These are phyloP conservation scores for Steatocranus sp. DNA, from an alignment of 2,797 vertebrate species.

Conservation along the genomic window DNA sequence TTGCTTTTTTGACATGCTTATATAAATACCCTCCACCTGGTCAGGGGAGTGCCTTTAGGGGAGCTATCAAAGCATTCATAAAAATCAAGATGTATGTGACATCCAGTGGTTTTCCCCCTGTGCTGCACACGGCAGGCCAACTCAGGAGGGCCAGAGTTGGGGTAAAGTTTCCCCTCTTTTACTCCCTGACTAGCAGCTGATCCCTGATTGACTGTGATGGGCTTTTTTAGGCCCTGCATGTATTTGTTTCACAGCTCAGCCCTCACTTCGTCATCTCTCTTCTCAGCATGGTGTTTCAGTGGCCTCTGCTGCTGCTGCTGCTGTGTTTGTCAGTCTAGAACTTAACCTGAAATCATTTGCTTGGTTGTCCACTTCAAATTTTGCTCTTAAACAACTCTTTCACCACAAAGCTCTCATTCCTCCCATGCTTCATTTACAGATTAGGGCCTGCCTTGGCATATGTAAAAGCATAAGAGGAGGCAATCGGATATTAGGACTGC, in stretches of 20 bases:
- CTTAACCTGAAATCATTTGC: constrained; percentile 27
- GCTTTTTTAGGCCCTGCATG: constrained; percentile 67
- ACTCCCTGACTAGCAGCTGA: constrained; percentile 64
- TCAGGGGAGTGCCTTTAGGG: constrained; percentile 70
- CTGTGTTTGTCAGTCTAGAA: constrained; percentile 43
- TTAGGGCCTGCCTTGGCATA: constrained; percentile 15
- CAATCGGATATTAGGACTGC: constrained; percentile 45
- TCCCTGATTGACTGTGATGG: constrained; percentile 77
- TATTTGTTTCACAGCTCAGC: constrained; percentile 64
- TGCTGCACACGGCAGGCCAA: constrained; percentile 61
- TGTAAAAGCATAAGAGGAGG: constrained; percentile 37
- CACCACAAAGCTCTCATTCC: constrained; percentile 21
- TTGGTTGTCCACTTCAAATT: constrained; percentile 31
- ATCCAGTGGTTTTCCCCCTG: constrained; percentile 67
- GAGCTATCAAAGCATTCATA: constrained; percentile 78
- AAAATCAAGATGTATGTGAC: constrained; percentile 79
- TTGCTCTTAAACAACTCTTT: constrained; percentile 48
- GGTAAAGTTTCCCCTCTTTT: constrained; percentile 69
- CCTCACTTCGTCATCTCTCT: constrained; percentile 50
- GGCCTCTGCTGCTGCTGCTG: constrained; percentile 25
- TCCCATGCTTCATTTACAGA: constrained; percentile 39
- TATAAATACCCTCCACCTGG: constrained; percentile 78
- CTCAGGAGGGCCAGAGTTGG: constrained; percentile 58
- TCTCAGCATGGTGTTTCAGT: constrained; percentile 58
- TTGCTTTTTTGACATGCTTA: constrained; percentile 68